Evolutionary conservation across 2,888 invertebrate species (phyloP).

Genomic region (Chirona hameri): DNA sequence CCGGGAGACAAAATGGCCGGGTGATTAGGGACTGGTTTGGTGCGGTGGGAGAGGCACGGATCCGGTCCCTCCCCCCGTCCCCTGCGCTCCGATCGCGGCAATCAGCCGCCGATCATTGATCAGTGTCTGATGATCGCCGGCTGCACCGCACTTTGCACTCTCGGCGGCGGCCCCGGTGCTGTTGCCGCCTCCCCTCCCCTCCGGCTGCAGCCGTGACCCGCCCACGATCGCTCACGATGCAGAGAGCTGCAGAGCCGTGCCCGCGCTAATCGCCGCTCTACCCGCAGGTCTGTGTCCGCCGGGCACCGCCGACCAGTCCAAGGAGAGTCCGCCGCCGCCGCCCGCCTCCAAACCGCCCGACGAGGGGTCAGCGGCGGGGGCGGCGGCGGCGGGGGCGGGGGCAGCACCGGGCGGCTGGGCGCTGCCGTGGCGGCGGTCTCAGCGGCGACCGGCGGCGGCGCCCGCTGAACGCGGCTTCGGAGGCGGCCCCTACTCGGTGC

Average conservation of each 20-base stretch:
- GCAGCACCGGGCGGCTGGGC: neutral
- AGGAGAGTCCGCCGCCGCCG: neutral
- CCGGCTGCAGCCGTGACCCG: neutral
- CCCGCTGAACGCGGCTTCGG: neutral
- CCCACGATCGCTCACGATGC: neutral
- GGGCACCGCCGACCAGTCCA: neutral
- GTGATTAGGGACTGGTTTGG: slow-evolving; percentile 6
- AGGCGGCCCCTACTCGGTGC: neutral
- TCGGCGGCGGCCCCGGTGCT: too few species aligned
- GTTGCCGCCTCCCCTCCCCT: too few species aligned
- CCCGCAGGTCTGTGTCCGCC: neutral
- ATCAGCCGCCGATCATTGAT: neutral
- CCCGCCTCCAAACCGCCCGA: neutral
- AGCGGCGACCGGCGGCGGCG: neutral
- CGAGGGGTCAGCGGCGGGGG: neutral
- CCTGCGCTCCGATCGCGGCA: neutral
- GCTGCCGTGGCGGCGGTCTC: too few species aligned
- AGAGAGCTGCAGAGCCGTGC: neutral
- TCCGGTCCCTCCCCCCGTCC: neutral
- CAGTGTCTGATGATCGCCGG: neutral
- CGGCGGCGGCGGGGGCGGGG: neutral
- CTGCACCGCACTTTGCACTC: neutral
- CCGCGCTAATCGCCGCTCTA: neutral
- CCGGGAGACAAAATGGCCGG: slow-evolving; percentile 1
- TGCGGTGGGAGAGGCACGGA: neutral